phyloP scores from a whole-genome alignment of 2,888 invertebrate species.

The Dicranocentrus wangi region DNA sequence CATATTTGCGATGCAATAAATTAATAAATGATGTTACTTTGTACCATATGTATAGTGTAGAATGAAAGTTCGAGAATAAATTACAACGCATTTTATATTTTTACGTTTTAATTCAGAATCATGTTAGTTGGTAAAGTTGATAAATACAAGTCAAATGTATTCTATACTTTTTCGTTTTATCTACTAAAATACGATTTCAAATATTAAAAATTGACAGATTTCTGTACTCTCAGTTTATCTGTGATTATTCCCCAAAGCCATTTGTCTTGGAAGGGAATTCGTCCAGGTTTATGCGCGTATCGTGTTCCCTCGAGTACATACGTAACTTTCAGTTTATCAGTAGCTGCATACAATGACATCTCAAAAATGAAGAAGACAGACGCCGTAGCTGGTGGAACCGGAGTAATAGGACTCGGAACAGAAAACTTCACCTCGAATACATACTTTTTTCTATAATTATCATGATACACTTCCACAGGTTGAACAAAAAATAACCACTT shows the following conservation, averaged over 20 bases:
- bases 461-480: constrained; percentile 61
- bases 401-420: constrained; percentile 60
- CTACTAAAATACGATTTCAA: no score
- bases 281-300: constrained; percentile 67
- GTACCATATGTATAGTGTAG: no score
- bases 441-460: constrained; percentile 64
- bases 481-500: constrained; percentile 65
- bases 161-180: no score
- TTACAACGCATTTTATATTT: no score
- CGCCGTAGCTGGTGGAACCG: constrained; percentile 70
- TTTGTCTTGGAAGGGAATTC: constrained; percentile 68
- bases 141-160: no score
- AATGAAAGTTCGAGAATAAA: no score
- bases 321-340: constrained; percentile 67
- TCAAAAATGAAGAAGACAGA: constrained; percentile 71
- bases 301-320: constrained; percentile 71
- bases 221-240: constrained; percentile 68
- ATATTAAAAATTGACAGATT: constrained; percentile 57
- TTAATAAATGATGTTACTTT: no score
- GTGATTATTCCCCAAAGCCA: constrained; percentile 69
- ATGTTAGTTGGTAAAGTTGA: no score
- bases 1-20: no score
- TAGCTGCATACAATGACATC: constrained; percentile 58
- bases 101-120: no score
- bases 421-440: constrained; percentile 69